A percentile compares a stretch with the other conserved stretches of the same genome.
Conservation (phyloP, 2,113 vertebrate species). For the Asarcornis scutulata region DNA sequence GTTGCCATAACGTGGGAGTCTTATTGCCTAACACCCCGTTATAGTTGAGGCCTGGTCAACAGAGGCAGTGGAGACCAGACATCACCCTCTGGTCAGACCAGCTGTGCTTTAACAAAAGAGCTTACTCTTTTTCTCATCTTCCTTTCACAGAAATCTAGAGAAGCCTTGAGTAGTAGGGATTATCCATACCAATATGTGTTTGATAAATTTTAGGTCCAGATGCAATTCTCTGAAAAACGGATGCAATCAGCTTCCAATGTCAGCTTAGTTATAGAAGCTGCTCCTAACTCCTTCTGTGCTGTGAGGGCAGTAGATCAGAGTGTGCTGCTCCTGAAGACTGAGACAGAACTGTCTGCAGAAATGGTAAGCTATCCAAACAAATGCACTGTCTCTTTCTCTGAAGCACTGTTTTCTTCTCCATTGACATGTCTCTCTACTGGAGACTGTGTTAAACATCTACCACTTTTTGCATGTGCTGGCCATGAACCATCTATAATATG, state of each 20-base stretch:
- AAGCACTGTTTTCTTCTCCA: neutral
- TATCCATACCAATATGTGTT: neutral
- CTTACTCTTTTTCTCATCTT: neutral
- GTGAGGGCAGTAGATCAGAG: slow-evolving; percentile 86
- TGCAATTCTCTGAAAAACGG: slow-evolving; percentile 78
- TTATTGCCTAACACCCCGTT: neutral
- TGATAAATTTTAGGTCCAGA: slow-evolving; percentile 77
- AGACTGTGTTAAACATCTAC: neutral
- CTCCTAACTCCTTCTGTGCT: slow-evolving; percentile 84
- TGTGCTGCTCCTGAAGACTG: slow-evolving; percentile 74
- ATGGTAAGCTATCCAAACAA: neutral
- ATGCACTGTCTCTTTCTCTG: neutral
- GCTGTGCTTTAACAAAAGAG: neutral
- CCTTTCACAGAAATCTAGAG: neutral
- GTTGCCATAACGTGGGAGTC: neutral
- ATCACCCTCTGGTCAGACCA: neutral
- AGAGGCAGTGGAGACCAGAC: neutral
- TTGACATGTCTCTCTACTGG: neutral
- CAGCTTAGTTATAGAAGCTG: slow-evolving; percentile 75
- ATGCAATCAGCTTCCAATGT: slow-evolving; percentile 72
- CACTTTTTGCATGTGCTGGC: neutral
- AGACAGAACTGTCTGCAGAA: slow-evolving; percentile 64
- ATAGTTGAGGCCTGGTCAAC: neutral
- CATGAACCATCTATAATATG: neutral
- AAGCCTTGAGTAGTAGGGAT: neutral